Conservation (phyloP, 2,113 vertebrate genomes). For the Formicarius rufipectus region DNA sequence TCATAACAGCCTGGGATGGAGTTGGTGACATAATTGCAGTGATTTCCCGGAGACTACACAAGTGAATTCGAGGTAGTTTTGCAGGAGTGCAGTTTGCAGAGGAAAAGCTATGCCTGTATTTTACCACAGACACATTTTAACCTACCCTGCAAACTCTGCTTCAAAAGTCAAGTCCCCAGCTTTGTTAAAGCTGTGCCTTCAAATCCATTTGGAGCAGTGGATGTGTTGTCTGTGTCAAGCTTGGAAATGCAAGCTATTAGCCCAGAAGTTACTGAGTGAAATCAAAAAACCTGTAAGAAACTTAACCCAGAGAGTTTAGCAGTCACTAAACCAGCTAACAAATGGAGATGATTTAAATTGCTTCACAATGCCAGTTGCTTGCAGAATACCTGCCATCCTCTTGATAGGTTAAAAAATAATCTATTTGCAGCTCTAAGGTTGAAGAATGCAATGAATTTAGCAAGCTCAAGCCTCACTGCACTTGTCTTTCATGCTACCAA, state of each 20-base stretch:
- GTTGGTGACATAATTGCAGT: neutral
- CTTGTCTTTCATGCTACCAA: conserved; percentile 74
- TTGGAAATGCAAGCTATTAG: neutral
- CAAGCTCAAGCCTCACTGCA: conserved; percentile 64
- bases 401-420: conserved; percentile 63
- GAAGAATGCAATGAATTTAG: conserved; percentile 66
- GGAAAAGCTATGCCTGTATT: neutral
- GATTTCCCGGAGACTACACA: conserved; percentile 2
- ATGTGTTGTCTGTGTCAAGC: neutral
- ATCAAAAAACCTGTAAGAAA: neutral
- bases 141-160: neutral
- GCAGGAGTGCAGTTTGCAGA: neutral
- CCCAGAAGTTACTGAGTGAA: neutral
- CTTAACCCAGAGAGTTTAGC: neutral
- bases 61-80: neutral
- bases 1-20: neutral
- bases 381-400: conserved; percentile 19
- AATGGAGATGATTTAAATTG: neutral
- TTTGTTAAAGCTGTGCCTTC: neutral
- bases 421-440: conserved; percentile 64
- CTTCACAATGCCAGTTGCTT: conserved; percentile 11
- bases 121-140: neutral
- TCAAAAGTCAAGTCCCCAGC: neutral
- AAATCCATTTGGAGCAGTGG: neutral
- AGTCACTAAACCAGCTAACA: conserved; percentile 20